Base-by-base conservation (phyloP, 2,888 invertebrate species). In the Biston stratarius region DNA sequence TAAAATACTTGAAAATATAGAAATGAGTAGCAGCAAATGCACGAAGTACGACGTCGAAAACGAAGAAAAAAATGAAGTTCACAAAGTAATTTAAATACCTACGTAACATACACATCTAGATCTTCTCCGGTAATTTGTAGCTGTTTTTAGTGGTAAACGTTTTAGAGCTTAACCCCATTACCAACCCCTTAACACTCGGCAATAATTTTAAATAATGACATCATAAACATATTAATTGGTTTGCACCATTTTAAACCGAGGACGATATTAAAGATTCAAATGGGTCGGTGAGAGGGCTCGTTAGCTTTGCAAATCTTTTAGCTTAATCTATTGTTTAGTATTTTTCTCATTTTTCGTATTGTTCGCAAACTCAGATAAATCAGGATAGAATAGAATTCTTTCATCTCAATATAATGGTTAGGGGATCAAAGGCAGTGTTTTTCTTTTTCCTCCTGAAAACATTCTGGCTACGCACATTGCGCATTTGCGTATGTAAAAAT, bases 101-200 rank as follows among this genome's bases (percentile, higher is more conserved):
- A 49, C 15, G 15, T 15, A 6, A 11, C 33, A 6, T 49, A 33
- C 6, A 49, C 33, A 38, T 33, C 7, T 11, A 12, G 12, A 40
- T 9, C 5, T 15, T 33, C 44, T 15, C 44, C 33, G 15, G 12
- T 33, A 56, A 56, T 57, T 57, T 45, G 45, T 57, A n/a, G 48
- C 58, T 48, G 38, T 9, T 47, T 48, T 24, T 24, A 38, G 40
- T 73, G 59, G 40, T 70, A 73, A 78, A 76, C 73, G 75, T 58
- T 71, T 74, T 74, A 73, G 78, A 67, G 69, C 67, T 67, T 75
- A 77, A 73, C 60, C 65, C 60, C 64, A 65, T 33, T n/a, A n/a
- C n/a, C n/a, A n/a, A n/a, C n/a, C n/a, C n/a, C n/a, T n/a, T n/a
- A n/a, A n/a, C 73, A 72, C 64, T 55, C 11, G 52, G 64, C 68